phyloP scores from a whole-genome alignment of 2,113 vertebrate genomes.

The Proteles cristata region DNA sequence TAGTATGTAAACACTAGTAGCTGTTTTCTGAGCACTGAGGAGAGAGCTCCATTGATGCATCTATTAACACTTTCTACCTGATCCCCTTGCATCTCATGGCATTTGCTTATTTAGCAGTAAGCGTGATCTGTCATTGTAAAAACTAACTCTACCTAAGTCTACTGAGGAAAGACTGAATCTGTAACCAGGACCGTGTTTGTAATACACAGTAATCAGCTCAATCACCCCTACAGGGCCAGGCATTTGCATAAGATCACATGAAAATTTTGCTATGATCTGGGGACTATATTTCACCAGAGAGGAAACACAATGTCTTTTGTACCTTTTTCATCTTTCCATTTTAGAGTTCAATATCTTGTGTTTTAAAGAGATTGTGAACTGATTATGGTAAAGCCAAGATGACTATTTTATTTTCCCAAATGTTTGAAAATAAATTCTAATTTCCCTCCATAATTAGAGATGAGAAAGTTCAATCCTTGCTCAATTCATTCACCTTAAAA shows the following conservation, averaged over 20 bases:
- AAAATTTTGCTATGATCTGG: background rate
- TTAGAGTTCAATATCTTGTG: background rate
- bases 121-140: background rate
- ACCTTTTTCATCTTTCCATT: background rate
- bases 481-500: conserved; percentile 14
- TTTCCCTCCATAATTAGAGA: background rate
- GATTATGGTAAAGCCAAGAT: background rate
- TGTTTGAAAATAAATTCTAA: conserved; percentile 10
- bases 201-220: background rate
- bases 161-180: background rate
- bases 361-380: background rate
- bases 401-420: background rate
- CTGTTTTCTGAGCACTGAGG: background rate
- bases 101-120: background rate
- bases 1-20: background rate
- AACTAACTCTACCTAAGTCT: background rate
- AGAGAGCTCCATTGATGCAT: background rate
- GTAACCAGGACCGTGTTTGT: background rate
- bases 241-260: background rate
- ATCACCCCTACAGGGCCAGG: background rate
- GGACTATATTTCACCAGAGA: background rate
- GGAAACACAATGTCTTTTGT: background rate
- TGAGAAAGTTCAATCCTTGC: background rate
- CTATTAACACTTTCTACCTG: background rate
- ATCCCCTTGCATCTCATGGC: background rate